Conservation (phyloP, 2,113 vertebrate genomes). For the Hassar affinis region DNA sequence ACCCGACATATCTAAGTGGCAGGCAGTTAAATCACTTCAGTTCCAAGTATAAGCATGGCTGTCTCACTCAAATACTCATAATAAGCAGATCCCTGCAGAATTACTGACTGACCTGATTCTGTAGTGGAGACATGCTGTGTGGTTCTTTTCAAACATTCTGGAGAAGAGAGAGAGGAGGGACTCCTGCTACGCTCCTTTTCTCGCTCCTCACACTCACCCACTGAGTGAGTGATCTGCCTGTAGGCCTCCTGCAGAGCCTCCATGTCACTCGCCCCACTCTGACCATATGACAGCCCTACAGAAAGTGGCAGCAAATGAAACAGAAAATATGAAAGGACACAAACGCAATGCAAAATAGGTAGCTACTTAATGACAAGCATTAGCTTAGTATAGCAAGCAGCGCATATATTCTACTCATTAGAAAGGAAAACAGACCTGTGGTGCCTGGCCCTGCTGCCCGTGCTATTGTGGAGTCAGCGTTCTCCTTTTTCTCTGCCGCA, state of each 20-base stretch:
- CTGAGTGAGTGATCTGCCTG: slow-evolving; percentile 70
- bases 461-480: slow-evolving; percentile 53
- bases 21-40: not conserved
- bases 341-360: not conserved
- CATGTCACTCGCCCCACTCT: slow-evolving; percentile 78
- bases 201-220: slow-evolving; percentile 68
- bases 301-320: not conserved
- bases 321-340: not conserved
- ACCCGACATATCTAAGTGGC: not conserved
- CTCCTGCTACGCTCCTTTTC: slow-evolving; percentile 28
- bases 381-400: not conserved
- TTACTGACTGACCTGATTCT: slow-evolving; percentile 65
- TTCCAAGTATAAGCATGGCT: not conserved
- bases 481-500: slow-evolving; percentile 31
- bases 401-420: not conserved
- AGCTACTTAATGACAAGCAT: not conserved
- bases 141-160: slow-evolving; percentile 42
- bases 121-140: slow-evolving; percentile 60
- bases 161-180: slow-evolving; percentile 25
- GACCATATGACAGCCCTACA: slow-evolving; percentile 65
- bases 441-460: slow-evolving; percentile 70
- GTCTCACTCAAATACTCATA: not conserved
- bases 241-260: slow-evolving; percentile 86
- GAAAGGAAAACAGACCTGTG: slow-evolving; percentile 18
- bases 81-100: not conserved